These are phyloP conservation scores for Onthophagus taurus DNA, from an alignment of 1,140 invertebrate species.

Conservation along the genomic window DNA sequence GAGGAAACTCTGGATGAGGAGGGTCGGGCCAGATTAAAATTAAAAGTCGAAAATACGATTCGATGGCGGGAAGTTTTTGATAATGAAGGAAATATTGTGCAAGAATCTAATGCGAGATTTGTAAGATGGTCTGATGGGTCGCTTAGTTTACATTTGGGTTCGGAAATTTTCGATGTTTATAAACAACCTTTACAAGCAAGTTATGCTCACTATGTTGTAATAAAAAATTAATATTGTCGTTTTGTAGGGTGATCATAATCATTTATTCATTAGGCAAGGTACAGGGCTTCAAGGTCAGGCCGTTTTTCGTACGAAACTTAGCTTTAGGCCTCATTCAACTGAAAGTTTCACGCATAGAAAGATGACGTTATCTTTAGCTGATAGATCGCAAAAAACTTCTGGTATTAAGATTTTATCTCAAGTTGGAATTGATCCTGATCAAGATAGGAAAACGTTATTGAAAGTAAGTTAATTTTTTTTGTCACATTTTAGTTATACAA, in stretches of 20 bases:
- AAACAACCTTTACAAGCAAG: constrained; percentile 75
- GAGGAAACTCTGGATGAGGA: constrained; percentile 97
- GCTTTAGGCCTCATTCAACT: constrained; percentile 95
- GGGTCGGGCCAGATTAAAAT: constrained; percentile 81
- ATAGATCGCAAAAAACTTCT: constrained; percentile 90
- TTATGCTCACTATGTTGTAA: constrained; percentile 2
- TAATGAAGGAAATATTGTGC: constrained; percentile 71
- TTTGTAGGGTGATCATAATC: constrained; percentile 81
- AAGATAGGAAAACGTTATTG: constrained; percentile 79
- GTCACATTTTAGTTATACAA: too few species aligned
- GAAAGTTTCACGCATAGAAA: constrained; percentile 98
- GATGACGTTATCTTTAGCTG: constrained; percentile 95
- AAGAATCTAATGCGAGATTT: constrained; percentile 92
- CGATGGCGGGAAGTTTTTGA: constrained; percentile 86
- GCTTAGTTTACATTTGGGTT: constrained; percentile 93
- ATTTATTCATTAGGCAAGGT: constrained; percentile 90
- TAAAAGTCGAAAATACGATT: constrained; percentile 97
- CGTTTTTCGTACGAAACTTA: constrained; percentile 92
- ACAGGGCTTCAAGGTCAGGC: constrained; percentile 96
- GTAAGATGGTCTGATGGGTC: constrained; percentile 97
- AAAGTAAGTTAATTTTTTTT: constrained; percentile 49
- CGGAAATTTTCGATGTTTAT: constrained; percentile 97
- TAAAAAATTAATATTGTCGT: constrained; percentile 1
- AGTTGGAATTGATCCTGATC: constrained; percentile 89
- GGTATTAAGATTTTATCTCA: constrained; percentile 95